Conservation (phyloP, 2,888 invertebrate genomes). For the Drepana falcataria region DNA sequence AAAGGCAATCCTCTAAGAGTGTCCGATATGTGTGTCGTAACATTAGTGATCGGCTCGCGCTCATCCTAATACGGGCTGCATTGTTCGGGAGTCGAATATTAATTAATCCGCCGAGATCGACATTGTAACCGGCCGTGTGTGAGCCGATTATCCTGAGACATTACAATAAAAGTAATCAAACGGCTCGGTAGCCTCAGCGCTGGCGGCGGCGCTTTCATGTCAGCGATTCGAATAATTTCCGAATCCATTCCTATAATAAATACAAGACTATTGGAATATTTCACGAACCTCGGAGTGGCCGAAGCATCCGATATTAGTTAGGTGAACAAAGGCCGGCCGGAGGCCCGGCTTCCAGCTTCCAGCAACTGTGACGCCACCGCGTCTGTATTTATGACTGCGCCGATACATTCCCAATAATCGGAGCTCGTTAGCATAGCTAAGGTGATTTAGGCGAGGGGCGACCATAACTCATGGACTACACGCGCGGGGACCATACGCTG, state of each 20-base stretch:
- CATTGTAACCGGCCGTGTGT: not conserved
- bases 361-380: not conserved
- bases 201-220: not conserved
- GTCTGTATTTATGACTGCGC: conserved; percentile 30
- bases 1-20: too few species aligned
- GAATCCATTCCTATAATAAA: not conserved
- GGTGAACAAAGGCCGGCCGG: not conserved
- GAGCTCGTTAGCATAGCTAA: conserved; percentile 30
- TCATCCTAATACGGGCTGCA: too few species aligned
- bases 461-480: not conserved
- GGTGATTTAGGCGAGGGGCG: conserved; percentile 25
- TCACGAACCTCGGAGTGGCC: not conserved
- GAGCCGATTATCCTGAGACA: not conserved
- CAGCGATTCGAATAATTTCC: not conserved
- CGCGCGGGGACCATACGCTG: too few species aligned
- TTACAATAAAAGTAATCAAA: not conserved
- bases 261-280: not conserved
- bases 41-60: too few species aligned
- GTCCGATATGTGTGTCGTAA: too few species aligned
- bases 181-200: not conserved
- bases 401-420: conserved; percentile 36
- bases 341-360: not conserved
- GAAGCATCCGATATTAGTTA: not conserved
- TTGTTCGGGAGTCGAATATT: too few species aligned
- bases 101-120: not conserved